These are phyloP conservation scores for Drosophila neonasuta DNA, from an alignment of 2,888 invertebrate genomes.

Conservation along the genomic window DNA sequence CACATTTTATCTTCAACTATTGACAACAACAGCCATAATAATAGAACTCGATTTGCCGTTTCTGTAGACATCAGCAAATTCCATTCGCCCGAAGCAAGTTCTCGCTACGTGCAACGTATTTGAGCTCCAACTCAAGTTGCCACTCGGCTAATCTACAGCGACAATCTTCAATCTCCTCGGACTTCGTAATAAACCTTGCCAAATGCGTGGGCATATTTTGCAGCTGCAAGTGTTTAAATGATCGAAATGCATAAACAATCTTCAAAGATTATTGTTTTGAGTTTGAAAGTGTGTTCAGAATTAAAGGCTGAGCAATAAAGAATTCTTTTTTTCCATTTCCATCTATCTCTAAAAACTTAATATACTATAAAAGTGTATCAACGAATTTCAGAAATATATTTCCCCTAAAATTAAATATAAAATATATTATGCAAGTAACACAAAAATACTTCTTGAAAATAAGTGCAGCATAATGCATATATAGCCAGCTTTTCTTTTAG, in stretches of 20 bases:
- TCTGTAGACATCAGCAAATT: constrained; percentile 72
- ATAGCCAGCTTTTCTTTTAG: too few relatives aligned
- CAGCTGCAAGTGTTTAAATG: neutral
- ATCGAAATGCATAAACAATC: neutral
- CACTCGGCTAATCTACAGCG: constrained; percentile 65
- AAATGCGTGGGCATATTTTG: neutral
- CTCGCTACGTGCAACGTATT: constrained; percentile 51
- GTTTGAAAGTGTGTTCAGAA: too few relatives aligned
- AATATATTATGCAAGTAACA: too few relatives aligned
- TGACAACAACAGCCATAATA: constrained; percentile 5
- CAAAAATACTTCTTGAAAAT: too few relatives aligned
- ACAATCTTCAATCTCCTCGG: constrained; percentile 44
- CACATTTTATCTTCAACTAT: constrained; percentile 55
- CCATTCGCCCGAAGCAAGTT: constrained; percentile 6
- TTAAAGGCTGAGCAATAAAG: too few relatives aligned
- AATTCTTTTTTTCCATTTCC: too few relatives aligned
- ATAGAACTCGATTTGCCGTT: constrained; percentile 52
- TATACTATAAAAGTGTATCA: too few relatives aligned
- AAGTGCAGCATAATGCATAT: too few relatives aligned
- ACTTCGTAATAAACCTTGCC: neutral
- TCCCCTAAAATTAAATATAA: too few relatives aligned
- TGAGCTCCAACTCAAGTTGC: constrained; percentile 45
- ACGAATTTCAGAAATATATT: too few relatives aligned
- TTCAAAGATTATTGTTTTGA: too few relatives aligned
- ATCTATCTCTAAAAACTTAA: too few relatives aligned